Base-by-base conservation (phyloP, 2,888 invertebrate genomes). In the Cylloceria caligata region DNA sequence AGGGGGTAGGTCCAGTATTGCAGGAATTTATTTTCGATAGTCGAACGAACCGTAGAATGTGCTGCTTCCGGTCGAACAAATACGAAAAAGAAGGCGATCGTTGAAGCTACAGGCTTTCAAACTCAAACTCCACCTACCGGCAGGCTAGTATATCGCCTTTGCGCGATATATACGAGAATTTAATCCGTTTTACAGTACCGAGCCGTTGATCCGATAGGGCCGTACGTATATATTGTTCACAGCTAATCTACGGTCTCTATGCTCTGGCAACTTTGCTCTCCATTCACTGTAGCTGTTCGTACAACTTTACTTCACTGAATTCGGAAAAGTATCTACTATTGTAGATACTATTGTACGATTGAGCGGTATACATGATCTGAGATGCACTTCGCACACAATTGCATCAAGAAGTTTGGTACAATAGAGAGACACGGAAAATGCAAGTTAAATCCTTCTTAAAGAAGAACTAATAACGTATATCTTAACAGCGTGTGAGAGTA, bases 31-130 rank as follows among this genome's bases (percentile, higher is more conserved):
- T 69, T 74, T 78, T 78, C 47, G 49, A 65, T 39, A 49, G 65
- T 24, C 69, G 78, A 81, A 77, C 72, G 68, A 73, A 65, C 55
- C 64, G 67, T 69, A 68, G 39, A 72, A 72, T 42, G 68, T 65
- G 68, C 47, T 47, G 73, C 49, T 81, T 81, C 81, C 78, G 65
- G 57, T 74, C 47, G 78, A 81, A 81, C 74, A 78, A 81, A 78
- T 74, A 81, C 81, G 36, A 57, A 65, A 81, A 74, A 64, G 73
- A 64, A 52, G 49, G 9, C 39, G 64, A 55, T 78, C 64, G 19
- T 24, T 4, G 57, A 30, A 21, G 65, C 65, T 69, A 57, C 42
- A 52, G 21, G 60, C 72, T 71, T 64, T 36, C 55, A 55, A 73
- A 42, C 64, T 67, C 30, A 30, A 68, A 24, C 24, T 67, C 47